Evolutionary conservation across 2,888 invertebrate genomes (phyloP).

Genomic region (Drosophila basisetae): DNA sequence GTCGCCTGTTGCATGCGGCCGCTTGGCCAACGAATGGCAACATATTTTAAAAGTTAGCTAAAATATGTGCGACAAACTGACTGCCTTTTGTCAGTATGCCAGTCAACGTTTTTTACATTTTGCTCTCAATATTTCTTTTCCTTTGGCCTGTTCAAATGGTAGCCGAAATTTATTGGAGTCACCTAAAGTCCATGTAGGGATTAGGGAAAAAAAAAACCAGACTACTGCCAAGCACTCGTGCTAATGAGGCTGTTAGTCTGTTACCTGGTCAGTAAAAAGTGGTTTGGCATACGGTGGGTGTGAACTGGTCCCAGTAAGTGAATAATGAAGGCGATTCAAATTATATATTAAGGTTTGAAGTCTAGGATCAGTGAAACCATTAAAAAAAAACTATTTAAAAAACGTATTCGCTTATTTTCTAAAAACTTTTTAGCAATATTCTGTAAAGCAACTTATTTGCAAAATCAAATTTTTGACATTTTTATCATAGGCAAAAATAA

Average conservation of each 20-base stretch:
- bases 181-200: slow-evolving; percentile 24
- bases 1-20: slow-evolving; percentile 49
- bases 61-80: slow-evolving; percentile 72
- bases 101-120: slow-evolving; percentile 17
- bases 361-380: background rate
- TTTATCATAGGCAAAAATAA: background rate
- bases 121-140: slow-evolving; percentile 7
- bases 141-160: slow-evolving; percentile 24
- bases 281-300: slow-evolving; percentile 15
- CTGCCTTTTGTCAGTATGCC: slow-evolving; percentile 37
- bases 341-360: background rate
- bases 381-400: background rate
- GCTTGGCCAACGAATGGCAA: slow-evolving; percentile 53
- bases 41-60: slow-evolving; percentile 73
- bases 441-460: background rate
- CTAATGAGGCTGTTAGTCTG: slow-evolving; percentile 37
- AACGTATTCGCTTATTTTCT: background rate
- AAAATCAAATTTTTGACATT: slow-evolving; percentile 1
- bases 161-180: slow-evolving; percentile 67
- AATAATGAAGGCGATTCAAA: slow-evolving; percentile 1
- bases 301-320: background rate
- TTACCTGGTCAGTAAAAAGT: background rate
- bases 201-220: slow-evolving; percentile 1
- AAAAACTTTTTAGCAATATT: background rate
- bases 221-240: slow-evolving; percentile 5